Conservation (phyloP, 2,113 vertebrate genomes). For the Sylvia atricapilla region DNA sequence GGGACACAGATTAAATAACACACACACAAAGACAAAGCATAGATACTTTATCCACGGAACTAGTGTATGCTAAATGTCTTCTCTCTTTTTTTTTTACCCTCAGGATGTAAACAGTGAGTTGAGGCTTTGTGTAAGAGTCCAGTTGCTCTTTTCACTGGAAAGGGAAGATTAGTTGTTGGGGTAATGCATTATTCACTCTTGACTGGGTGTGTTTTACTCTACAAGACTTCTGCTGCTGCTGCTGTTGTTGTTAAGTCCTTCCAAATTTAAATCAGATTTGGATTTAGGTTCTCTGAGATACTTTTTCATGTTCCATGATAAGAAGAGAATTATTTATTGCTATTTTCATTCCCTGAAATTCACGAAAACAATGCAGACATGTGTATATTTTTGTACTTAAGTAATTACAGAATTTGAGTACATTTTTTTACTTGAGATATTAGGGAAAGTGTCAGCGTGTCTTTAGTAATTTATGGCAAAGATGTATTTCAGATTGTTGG, state of each 20-base stretch:
- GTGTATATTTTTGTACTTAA: not conserved
- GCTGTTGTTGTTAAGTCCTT: not conserved
- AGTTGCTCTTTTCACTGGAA: not conserved
- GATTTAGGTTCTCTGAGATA: not conserved
- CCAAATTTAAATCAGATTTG: conserved; percentile 17
- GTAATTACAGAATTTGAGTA: not conserved
- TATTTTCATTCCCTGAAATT: not conserved
- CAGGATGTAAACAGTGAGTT: not conserved
- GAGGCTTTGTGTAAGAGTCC: not conserved
- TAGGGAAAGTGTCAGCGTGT: not conserved
- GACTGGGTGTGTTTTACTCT: not conserved
- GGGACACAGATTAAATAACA: not conserved
- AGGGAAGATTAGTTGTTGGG: not conserved
- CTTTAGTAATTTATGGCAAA: not conserved
- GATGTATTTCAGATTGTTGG: not conserved
- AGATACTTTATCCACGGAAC: not conserved
- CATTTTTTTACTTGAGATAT: not conserved
- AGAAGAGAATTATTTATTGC: not conserved
- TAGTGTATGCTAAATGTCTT: not conserved
- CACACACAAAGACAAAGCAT: not conserved
- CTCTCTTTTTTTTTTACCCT: not conserved
- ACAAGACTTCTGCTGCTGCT: not conserved
- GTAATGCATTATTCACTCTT: not conserved
- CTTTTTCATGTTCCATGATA: not conserved
- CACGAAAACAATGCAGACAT: not conserved